These are phyloP conservation scores for Guaruba guarouba DNA, from an alignment of 2,113 vertebrate species.

Conservation along the genomic window DNA sequence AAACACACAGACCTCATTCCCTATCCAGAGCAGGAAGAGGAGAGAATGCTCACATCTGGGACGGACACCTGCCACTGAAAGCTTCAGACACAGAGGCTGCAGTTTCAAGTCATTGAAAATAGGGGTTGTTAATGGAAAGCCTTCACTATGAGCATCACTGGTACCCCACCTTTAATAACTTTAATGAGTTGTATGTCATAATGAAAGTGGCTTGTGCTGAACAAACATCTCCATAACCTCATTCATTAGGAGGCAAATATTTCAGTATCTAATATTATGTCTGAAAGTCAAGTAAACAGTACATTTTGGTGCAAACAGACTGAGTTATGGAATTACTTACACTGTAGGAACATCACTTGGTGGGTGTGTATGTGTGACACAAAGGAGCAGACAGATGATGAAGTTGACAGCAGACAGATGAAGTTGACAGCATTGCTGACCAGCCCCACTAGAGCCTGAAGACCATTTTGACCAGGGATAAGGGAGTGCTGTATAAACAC, in stretches of 20 bases:
- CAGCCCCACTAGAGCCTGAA: neutral
- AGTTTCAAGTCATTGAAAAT: neutral
- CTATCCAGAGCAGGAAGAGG: neutral
- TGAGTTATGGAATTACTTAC: constrained; percentile 61
- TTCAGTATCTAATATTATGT: neutral
- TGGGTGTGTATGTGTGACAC: constrained; percentile 26
- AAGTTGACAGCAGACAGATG: neutral
- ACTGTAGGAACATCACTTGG: neutral
- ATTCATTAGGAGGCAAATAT: neutral
- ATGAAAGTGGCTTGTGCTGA: constrained; percentile 19
- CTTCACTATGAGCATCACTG: neutral
- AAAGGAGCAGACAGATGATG: neutral
- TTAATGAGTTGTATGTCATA: constrained; percentile 7
- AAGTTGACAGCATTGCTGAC: neutral
- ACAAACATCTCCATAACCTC: constrained; percentile 62
- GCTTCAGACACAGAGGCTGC: neutral
- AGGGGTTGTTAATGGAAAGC: constrained; percentile 26
- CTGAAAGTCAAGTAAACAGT: constrained; percentile 43
- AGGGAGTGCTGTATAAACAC: neutral
- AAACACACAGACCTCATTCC: neutral
- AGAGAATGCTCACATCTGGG: neutral
- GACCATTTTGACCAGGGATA: neutral
- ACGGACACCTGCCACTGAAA: neutral
- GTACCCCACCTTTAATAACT: constrained; percentile 44
- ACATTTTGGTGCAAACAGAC: constrained; percentile 24